Evolutionary conservation across 2,113 vertebrate genomes (phyloP), one percentile per base, ranked within the genome.

Genomic region (Lasiurus cinereus): DNA sequence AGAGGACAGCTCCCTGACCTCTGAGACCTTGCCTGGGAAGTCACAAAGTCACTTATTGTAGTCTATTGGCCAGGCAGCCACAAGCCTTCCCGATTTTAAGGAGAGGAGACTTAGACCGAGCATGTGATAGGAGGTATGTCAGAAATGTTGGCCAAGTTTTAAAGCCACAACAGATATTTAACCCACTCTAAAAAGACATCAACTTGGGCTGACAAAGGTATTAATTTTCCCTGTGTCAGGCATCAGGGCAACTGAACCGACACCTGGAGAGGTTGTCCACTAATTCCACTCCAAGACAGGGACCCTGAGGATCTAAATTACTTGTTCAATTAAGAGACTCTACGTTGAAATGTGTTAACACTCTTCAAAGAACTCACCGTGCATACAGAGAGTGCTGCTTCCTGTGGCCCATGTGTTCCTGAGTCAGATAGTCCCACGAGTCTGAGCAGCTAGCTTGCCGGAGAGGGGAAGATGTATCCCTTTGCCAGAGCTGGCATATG

Each of bases 401-500:
- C 16, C n/a, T 7, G 1, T 15, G 74, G 67, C 48, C 50, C 14
- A n/a, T 27, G 48, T 29, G 48, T 56, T 72, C 54, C 85, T 91
- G 29, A 88, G 43, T 70, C 50, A 89, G 54, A 73, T 10, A 79
- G 1, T 78, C 54, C 67, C 18, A 22, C 50, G 80, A 73, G 29
- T 31, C 56, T 83, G 24, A 87, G 84, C 48, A 73, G 4, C 50
- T 1, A 78, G 72, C 48, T 76, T 64, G 62, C 21, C 73, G 36
- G 36, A 66, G 21, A 52, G 56, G 16, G 27, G 29, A 31, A 90
- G 24, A 87, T 43, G 59, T 21, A 91, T 33, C 69, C 69, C 62
- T 83, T 24, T 90, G 77, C 66, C 59, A 90, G 50, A 82, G 72
- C 59, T 46, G 69, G 52, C 88, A 93, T 93, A 92, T 95, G 93